Base-by-base conservation (phyloP, 2,888 invertebrate genomes). In the Frankliniella fusca region DNA sequence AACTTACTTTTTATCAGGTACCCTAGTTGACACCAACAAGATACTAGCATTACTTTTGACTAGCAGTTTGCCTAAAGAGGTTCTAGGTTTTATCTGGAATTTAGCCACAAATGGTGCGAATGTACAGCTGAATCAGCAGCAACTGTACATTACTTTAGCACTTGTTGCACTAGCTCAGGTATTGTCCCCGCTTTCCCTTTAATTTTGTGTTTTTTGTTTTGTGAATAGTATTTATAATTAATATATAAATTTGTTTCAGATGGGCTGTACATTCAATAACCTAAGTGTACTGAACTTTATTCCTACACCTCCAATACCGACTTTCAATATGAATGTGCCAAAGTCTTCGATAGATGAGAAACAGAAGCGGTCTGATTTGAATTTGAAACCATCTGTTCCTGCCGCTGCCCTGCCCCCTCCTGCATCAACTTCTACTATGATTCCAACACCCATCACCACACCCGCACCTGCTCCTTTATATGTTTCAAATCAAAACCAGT, bases 41-140 rank as follows among this genome's bases (percentile, higher is more conserved):
- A 87, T 89, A n/a, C 89, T 88, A 84, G 88, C 88, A 1, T 83
- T 90, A 20, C 86, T 90, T 54, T 86, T 89, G 65, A 89, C 89
- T n/a, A 89, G 89, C 85, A 88, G 89, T 83, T 85, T 90, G 81
- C 86, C 89, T 0, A 89, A 89, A 0, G 89, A 90, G 84, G 87
- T 88, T 27, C 86, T 90, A 81, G 90, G 90, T 20, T 89, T 88
- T 84, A 88, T 90, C 83, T 90, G 90, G 90, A 88, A 88, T 70
- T 85, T 90, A 76, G 88, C 89, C 0, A 90, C 90, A 85, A 87
- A 88, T 84, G 89, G 88, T 80, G 88, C 89, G 38, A 87, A 89
- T 12, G 89, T 89, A 8, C 88, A 88, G 80, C 86, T 90, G 50
- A 89, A 89, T 0, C 89, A 90, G 83, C 88, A 88, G 82, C 90